Percentiles rank a stretch among this genome's conserved stretches.
phyloP scores from a whole-genome alignment of 2,888 invertebrate species.

The Chorisops tibialis region DNA sequence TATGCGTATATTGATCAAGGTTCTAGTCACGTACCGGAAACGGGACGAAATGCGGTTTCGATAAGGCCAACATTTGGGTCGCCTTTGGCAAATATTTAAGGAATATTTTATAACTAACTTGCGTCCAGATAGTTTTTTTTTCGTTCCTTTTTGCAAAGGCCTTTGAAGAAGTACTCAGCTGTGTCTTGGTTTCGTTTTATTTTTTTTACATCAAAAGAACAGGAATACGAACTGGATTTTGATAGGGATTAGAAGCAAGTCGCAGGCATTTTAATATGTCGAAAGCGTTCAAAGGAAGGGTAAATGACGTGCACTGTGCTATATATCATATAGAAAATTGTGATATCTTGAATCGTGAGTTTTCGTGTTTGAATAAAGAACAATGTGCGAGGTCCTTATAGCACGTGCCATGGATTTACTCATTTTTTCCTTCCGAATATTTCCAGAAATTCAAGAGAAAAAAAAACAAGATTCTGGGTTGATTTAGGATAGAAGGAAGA shows the following conservation, averaged over 20 bases:
- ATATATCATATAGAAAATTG: constrained; percentile 5
- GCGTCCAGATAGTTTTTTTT: constrained; percentile 26
- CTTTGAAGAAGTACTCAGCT: background rate
- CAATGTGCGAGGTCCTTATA: background rate
- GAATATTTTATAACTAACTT: constrained; percentile 34
- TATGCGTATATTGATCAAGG: constrained; percentile 28
- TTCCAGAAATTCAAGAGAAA: too few species aligned
- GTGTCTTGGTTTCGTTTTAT: too few species aligned
- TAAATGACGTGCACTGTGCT: constrained; percentile 21
- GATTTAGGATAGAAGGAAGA: constrained; percentile 18
- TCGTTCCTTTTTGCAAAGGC: background rate
- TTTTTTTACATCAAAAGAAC: too few species aligned
- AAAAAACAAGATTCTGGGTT: constrained; percentile 3
- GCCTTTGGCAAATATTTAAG: constrained; percentile 34
- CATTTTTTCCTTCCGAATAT: too few species aligned
- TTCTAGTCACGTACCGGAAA: constrained; percentile 33
- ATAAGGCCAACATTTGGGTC: constrained; percentile 34
- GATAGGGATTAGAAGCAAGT: constrained; percentile 4
- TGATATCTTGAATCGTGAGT: constrained; percentile 3
- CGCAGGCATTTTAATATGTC: constrained; percentile 28
- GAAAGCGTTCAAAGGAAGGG: constrained; percentile 24
- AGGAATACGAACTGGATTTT: too few species aligned
- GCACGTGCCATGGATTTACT: constrained; percentile 21
- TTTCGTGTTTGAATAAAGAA: background rate
- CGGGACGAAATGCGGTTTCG: constrained; percentile 33